phyloP scores from a whole-genome alignment of 2,113 vertebrate species.

The Choloepus hoffmanni region DNA sequence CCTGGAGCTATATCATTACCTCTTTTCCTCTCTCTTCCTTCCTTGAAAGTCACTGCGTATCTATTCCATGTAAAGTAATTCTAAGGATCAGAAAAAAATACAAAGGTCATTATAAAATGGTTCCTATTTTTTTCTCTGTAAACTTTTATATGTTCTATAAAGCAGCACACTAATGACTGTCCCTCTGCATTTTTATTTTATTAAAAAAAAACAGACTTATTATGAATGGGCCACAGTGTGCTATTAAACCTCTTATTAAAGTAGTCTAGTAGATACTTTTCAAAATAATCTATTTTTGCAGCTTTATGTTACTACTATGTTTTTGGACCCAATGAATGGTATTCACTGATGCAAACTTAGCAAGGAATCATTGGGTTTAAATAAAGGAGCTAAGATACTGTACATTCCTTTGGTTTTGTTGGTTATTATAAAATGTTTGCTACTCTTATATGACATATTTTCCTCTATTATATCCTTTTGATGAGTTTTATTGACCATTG shows the following conservation, averaged over 20 bases:
- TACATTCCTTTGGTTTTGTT: not conserved
- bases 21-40: not conserved
- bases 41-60: not conserved
- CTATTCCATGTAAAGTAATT: not conserved
- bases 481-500: not conserved
- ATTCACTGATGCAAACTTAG: not conserved
- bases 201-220: not conserved
- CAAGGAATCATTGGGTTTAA: not conserved
- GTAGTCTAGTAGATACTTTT: not conserved
- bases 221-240: not conserved
- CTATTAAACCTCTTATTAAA: not conserved
- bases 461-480: not conserved
- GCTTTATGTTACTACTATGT: not conserved
- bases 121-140: not conserved
- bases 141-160: not conserved
- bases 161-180: not conserved
- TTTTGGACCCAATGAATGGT: not conserved
- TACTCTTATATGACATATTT: not conserved
- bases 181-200: not conserved
- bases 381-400: not conserved
- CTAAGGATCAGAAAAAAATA: not conserved
- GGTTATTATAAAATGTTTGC: not conserved
- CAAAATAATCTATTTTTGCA: not conserved
- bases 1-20: not conserved
- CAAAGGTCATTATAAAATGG: not conserved